Evolutionary conservation across 2,797 vertebrate genomes (phyloP).

Genomic region (Hypotaenidia okinawae): DNA sequence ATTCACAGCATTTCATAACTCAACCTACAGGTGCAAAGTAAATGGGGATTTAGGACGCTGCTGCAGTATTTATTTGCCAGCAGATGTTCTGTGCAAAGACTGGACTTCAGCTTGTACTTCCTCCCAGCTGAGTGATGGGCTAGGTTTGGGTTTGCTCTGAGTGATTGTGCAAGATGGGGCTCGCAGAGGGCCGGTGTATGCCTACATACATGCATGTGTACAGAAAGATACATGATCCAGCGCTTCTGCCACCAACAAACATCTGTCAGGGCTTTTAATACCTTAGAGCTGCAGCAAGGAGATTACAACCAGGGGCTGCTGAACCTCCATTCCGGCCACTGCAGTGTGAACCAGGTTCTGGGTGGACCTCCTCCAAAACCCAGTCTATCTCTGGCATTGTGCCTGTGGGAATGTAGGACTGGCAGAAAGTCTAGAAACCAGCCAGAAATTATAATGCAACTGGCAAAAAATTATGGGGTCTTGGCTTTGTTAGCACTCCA

Average conservation of each 20-base stretch:
- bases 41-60: background rate
- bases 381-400: background rate
- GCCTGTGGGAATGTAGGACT: fast-evolving
- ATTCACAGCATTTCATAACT: background rate
- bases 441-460: fast-evolving
- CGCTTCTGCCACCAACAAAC: background rate
- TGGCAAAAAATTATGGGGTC: background rate
- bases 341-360: background rate
- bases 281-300: background rate
- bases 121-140: fast-evolving
- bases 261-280: background rate
- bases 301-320: background rate
- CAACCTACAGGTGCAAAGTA: background rate
- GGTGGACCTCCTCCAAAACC: background rate
- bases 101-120: background rate
- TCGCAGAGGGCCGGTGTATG: background rate
- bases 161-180: background rate
- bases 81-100: background rate
- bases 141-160: background rate
- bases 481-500: background rate
- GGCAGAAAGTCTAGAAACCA: background rate
- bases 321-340: background rate
- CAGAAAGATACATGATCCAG: background rate
- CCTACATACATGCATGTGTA: background rate
- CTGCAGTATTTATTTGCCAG: background rate